Evolutionary conservation across 2,888 invertebrate genomes (phyloP).

Genomic region (Thymelicus acteon): DNA sequence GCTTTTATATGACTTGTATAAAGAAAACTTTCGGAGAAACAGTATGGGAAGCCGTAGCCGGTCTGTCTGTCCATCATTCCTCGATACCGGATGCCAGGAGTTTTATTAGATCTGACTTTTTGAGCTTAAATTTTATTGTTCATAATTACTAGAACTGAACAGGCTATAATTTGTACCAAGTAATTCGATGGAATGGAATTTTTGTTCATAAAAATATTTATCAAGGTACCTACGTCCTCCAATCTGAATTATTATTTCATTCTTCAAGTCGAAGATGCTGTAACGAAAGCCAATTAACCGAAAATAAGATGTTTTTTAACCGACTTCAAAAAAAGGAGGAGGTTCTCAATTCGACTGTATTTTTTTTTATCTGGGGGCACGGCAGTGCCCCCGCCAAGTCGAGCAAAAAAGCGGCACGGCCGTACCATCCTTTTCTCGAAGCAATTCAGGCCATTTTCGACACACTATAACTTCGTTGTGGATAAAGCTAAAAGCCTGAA

Average conservation of each 20-base stretch:
- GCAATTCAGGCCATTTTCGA: no score
- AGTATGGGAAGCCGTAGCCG: slow-evolving; percentile 1
- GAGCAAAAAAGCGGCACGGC: no score
- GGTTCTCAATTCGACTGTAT: no score
- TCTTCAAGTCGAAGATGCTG: neutral
- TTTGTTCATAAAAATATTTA: slow-evolving; percentile 2
- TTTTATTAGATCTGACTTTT: slow-evolving; percentile 18
- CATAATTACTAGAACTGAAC: slow-evolving; percentile 18
- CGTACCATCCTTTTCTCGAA: no score
- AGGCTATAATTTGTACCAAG: slow-evolving; percentile 10
- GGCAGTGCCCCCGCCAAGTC: no score
- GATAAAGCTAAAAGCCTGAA: no score
- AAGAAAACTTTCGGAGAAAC: slow-evolving; percentile 22
- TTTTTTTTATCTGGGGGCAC: no score
- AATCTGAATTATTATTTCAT: neutral
- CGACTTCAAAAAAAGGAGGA: no score
- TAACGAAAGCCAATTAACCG: neutral
- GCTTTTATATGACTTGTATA: slow-evolving; percentile 20
- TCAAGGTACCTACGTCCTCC: neutral
- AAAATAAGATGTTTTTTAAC: neutral
- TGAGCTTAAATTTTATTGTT: slow-evolving; percentile 20
- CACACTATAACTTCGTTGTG: no score
- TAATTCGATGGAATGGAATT: neutral
- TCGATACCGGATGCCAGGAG: slow-evolving; percentile 8
- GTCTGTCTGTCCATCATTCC: neutral